Percentiles rank a stretch among this genome's conserved stretches.
phyloP scores from a whole-genome alignment of 1,140 invertebrate genomes.

The Pseudachorutes palmiensis region DNA sequence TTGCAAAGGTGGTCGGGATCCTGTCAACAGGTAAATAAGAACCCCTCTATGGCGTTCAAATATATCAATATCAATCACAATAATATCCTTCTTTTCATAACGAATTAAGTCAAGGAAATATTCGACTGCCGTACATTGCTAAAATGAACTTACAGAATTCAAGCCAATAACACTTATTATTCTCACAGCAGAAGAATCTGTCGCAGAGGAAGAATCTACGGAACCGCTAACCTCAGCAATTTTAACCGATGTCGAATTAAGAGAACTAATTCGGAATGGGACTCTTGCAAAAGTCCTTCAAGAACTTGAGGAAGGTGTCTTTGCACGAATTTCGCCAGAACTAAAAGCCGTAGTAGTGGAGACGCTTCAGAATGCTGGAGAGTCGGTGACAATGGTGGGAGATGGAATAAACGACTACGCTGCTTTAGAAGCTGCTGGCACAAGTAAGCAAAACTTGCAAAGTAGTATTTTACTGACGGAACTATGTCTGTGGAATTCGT shows the following conservation, averaged over 20 bases:
- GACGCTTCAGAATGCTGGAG: conserved; percentile 52
- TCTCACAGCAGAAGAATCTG: too few relatives aligned
- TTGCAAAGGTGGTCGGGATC: conserved; percentile 97
- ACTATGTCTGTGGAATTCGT: background rate
- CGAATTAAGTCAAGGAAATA: background rate
- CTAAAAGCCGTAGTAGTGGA: conserved; percentile 61
- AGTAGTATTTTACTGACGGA: background rate
- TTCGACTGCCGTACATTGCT: too few relatives aligned
- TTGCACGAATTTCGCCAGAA: conserved; percentile 58
- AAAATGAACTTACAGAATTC: too few relatives aligned
- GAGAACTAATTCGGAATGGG: conserved; percentile 35
- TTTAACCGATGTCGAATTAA: background rate
- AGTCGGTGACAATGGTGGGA: conserved; percentile 42
- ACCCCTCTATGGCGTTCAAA: too few relatives aligned
- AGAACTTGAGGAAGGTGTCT: conserved; percentile 48
- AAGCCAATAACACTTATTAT: too few relatives aligned
- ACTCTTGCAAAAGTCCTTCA: conserved; percentile 47
- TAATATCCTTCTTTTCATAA: background rate
- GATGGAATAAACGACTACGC: conserved; percentile 1
- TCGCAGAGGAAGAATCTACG: too few relatives aligned
- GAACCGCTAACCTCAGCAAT: background rate
- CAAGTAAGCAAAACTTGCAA: background rate
- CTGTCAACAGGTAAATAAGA: conserved; percentile 67
- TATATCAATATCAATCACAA: background rate
- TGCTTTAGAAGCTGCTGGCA: background rate